Conservation (phyloP, 2,888 invertebrate species). For the Ichneumoninae sp. region DNA sequence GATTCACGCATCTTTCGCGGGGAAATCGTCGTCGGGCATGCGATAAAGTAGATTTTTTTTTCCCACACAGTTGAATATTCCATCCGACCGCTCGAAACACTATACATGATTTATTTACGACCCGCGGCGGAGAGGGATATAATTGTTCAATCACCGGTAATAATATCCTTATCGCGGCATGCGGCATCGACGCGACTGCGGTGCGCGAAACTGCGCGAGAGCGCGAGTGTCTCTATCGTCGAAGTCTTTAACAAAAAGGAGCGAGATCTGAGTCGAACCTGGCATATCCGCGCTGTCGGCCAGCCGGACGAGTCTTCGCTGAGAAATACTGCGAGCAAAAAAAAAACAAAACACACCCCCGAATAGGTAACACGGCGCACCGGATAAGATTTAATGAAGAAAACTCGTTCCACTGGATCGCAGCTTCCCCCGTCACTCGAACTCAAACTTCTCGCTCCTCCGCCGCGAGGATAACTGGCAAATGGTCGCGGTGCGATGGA, state of each 20-base stretch:
- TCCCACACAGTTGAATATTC: neutral
- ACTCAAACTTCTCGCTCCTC: neutral
- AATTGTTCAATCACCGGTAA: slow-evolving; percentile 20
- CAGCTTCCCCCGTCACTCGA: slow-evolving; percentile 39
- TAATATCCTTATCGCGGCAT: slow-evolving; percentile 4
- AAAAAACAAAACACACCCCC: slow-evolving; percentile 41
- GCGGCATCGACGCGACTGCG: slow-evolving; percentile 4
- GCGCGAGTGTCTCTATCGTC: neutral
- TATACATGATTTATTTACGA: neutral
- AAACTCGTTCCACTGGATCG: slow-evolving; percentile 55
- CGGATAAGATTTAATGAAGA: slow-evolving; percentile 54
- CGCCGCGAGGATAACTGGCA: neutral
- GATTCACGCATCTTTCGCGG: neutral
- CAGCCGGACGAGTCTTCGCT: slow-evolving; percentile 24
- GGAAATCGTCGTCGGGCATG: neutral
- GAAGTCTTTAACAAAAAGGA: slow-evolving; percentile 17
- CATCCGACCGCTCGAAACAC: neutral
- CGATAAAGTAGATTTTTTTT: neutral
- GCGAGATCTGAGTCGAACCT: slow-evolving; percentile 17
- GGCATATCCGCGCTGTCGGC: slow-evolving; percentile 24
- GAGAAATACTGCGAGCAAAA: slow-evolving; percentile 23
- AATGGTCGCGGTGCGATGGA: neutral
- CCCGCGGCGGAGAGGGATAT: neutral
- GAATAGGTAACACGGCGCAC: no score
- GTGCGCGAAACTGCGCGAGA: neutral